Evolutionary conservation across 2,113 vertebrate species (phyloP), one percentile per base, ranked within the genome.

Genomic region (Melanostigma gelatinosum): DNA sequence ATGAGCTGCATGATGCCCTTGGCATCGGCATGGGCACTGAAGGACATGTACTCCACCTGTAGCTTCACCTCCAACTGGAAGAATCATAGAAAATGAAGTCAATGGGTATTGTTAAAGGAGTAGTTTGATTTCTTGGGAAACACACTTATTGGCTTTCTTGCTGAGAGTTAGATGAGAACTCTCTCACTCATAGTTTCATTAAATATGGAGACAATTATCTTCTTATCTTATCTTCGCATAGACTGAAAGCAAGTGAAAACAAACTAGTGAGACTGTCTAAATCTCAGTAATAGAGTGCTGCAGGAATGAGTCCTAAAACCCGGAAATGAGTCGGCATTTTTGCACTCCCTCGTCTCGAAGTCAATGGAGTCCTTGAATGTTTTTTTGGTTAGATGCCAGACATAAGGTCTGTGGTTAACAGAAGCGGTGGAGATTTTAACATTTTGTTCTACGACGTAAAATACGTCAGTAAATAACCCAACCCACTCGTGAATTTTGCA

Each of bases 11-110:
- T 99, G 90, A 99, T 99, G 44, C 98, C 98, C 84, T 99, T 99
- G 75, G 98, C 98, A 0, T 99, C 98, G 0, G 98, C 98, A 0
- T 99, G 98, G 48, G 97, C 97, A 0, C 98, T 99, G 92, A 99
- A 99, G 11, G 98, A 99, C 98, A 99, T 99, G 94, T 99, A 99
- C 83, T 99, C 98, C 93, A 99, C 98, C 93, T 99, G 98, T 89
- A 99, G 96, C 95, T 98, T 99, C 50, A 99, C 97, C 0, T 99
- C 97, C 92, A 99, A 60, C 98, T 99, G 90, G 0, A 15, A 6
- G 0, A 63, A 54, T 40, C 67, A 82, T 29, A 89, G 44, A 66
- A 22, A 36, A 13, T 38, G 0, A 0, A 32, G 32, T 70, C 12
- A 38, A 34, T 0, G 11, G 24, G 13, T 57, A 57, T 57, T 57